Evolutionary conservation across 2,888 invertebrate species (phyloP), one percentile per base, ranked within the genome.

Genomic region (Harmothoe impar): DNA sequence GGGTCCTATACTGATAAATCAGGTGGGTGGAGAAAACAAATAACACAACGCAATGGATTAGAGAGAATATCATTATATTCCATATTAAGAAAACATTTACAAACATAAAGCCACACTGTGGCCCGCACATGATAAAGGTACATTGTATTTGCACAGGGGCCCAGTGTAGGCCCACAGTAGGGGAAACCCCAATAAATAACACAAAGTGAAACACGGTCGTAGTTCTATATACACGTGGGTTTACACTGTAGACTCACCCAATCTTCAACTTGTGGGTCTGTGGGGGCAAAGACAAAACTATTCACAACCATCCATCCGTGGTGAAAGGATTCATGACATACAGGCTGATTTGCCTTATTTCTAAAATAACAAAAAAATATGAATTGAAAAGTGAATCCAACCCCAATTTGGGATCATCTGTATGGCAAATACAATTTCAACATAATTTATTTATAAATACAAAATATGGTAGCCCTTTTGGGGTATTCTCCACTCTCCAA

Each of bases 111-210:
- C 62, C 62, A 62, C 62, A n/a, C 3, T 62, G 62, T 62, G 62
- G 62, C n/a, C 62, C 15, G 62, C 20, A 62, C 12, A n/a, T 43
- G n/a, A 62, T 62, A 62, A 62, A 12, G 15, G n/a, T 20, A 62
- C 62, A 62, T 20, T n/a, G 62, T n/a, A 15, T n/a, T 7, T 20
- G 15, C n/a, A n/a, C 62, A 62, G 1, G 43, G 43, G 43, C 10
- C 43, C 43, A 43, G 43, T 43, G 43, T 43, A 43, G 43, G 43
- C 43, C 43, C n/a, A 62, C 3, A n/a, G 62, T 3, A n/a, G n/a
- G 62, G 62, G 62, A 62, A 62, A 62, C 62, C 62, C 62, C n/a
- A 62, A 62, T 62, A 62, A 62, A 62, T 62, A 62, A 62, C n/a
- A 62, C 62, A 62, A 62, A 62, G 7, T n/a, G 23, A 7, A n/a